Conservation (phyloP, 2,113 vertebrate genomes). For the Cyanoderma ruficeps region DNA sequence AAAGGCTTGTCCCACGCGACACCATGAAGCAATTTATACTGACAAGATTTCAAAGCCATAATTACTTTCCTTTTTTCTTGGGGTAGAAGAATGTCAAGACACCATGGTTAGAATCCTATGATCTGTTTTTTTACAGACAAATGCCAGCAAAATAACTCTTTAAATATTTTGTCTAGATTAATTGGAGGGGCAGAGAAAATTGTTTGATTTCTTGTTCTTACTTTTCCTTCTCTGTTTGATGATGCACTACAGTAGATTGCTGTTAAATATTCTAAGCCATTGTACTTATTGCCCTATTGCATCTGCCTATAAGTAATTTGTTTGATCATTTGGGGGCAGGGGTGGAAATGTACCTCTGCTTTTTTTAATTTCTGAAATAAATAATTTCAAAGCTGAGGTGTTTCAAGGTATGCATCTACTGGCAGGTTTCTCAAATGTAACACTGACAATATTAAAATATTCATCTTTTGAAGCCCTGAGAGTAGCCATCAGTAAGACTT, state of each 20-base stretch:
- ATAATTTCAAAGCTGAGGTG: constrained; percentile 21
- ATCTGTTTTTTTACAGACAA: not conserved
- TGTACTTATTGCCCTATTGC: not conserved
- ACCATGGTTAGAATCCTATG: not conserved
- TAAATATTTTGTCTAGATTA: not conserved
- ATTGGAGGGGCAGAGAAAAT: not conserved
- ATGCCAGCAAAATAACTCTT: not conserved
- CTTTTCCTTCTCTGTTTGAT: not conserved
- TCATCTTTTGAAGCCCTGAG: constrained; percentile 32
- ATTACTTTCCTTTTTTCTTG: not conserved
- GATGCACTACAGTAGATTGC: not conserved
- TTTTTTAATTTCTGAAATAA: constrained; percentile 24
- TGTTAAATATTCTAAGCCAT: constrained; percentile 12
- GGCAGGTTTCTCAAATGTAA: constrained; percentile 22
- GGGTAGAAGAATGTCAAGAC: not conserved
- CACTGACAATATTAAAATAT: constrained; percentile 12
- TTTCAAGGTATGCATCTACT: not conserved
- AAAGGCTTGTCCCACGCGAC: not conserved
- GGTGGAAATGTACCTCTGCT: not conserved
- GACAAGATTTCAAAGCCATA: not conserved
- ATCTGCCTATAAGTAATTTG: not conserved
- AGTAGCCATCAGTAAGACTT: constrained; percentile 30
- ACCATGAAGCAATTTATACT: not conserved
- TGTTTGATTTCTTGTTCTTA: not conserved
- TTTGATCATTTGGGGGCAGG: not conserved